Base-by-base conservation (phyloP, 2,797 vertebrate species). In the Myotis findleyi region DNA sequence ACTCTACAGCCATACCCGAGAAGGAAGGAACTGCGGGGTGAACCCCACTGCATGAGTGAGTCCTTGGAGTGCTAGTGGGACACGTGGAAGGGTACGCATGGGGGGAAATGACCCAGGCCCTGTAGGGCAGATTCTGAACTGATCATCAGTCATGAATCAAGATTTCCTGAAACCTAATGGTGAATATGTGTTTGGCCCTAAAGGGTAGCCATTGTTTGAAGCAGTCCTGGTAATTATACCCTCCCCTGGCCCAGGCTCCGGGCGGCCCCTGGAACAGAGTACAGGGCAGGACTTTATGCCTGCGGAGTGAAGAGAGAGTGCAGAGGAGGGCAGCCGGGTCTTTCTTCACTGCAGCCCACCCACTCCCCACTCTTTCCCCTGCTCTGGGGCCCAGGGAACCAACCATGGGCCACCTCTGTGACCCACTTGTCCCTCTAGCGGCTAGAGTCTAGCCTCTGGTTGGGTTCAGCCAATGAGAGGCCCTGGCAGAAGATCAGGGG, bases 41-140 rank as follows among this genome's bases (percentile, higher is more conserved):
- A 44, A 59, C 13, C 36, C 30, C 3, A 5, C 49, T 5, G 33
- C 21, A 0, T 17, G 23, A 16, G 2, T 9, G 2, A 6, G 7
- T 13, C 17, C 51, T 3, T 59, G 51, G 49, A 41, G 25, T 21
- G 49, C 17, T 12, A 62, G 51, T 27, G 33, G 9, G n/a, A 8
- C 27, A 21, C 33, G 14, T 38, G 3, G n/a, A 33, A 87, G 14
- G 51, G 49, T 23, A 0, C 0, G 6, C 30, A 4, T 49, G 38
- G 14, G 36, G 27, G 1, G 14, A 36, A 81, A 66, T 41, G 69
- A 64, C 81, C 53, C 69, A 72, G 38, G 36, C 13, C 59, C 59
- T 49, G 38, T 21, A 25, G 25, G 20, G 1, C 6, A 55, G 59
- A 81, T 55, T 75, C 76, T 55, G 21, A 82, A 55, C 71, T 41